Base-by-base conservation (phyloP, 1,140 invertebrate species). In the Ericerus pela region DNA sequence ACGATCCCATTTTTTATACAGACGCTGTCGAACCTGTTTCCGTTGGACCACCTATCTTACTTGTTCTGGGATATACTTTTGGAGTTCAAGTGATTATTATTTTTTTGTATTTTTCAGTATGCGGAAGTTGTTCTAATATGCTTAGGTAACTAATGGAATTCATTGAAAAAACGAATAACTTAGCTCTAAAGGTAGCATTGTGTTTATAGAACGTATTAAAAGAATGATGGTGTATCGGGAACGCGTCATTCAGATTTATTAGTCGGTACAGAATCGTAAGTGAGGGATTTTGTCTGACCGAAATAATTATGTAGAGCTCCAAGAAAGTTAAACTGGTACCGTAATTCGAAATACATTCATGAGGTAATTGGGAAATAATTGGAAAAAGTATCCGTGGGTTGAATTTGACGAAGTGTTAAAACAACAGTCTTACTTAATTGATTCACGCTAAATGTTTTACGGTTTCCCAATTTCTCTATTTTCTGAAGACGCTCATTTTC, bases 61-160 rank as follows among this genome's bases (percentile, higher is more conserved):
- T 95, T n/a, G 80, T 91, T 16, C 69, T 96, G 37, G 88, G 87
- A 6, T 92, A 90, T 66, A 75, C 78, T 20, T 81, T 79, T 66
- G 87, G 87, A 41, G 78, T 88, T 57, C 86, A 90, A 68, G 84
- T 88, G 64, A 72, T 71, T 59, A 38, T n/a, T n/a, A 12, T 12
- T 52, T 27, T 72, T 43, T 26, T 10, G 11, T 54, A 14, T 54
- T 26, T 38, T 33, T 33, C 10, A 33, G 10, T 47, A 11, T 10
- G 10, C 20, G 41, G 8, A 47, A 47, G 18, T 11, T 10, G 18
- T 47, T 47, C 18, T 10, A 11, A 10, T 10, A 10, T 47, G 18
- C 10, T 20, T 11, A 14, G 11, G 18, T n/a, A n/a, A n/a, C n/a
- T n/a, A 12, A n/a, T 14, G 52, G 33, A 27, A 10, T 29, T 31